Base-by-base conservation (phyloP, 1,140 invertebrate species). In the Drosophila erecta region DNA sequence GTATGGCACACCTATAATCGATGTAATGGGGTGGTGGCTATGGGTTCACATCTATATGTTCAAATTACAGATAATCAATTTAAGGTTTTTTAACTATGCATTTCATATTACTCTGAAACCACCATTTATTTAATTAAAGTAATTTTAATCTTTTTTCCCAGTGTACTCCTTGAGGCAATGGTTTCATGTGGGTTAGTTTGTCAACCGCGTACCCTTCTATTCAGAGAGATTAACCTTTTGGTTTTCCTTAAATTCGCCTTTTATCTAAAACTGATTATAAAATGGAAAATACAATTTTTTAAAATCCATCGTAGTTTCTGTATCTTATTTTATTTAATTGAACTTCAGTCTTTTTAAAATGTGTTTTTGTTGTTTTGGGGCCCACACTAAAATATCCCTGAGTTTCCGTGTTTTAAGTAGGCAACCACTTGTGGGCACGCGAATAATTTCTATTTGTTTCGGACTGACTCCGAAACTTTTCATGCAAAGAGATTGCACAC, bases 401-500 rank as follows among this genome's bases (percentile, higher is more conserved):
- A 30, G 7, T 8, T 30, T 30, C 3, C 8, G 27, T 30, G 27
- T 10, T 54, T 43, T 49, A 47, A 14, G 24, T 14, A 40, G 66
- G 55, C 83, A 87, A 87, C 83, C 83, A 87, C 83, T 87, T 87
- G 83, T 87, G 70, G 75, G 83, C 56, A 62, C 53, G 41, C 64
- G 79, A 61, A 58, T 27, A 27, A 17, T 20, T 54, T 27, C 27
- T 17, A 27, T 30, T 51, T 15, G 20, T 53, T 87, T 86, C 83
- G 83, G 83, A 86, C 27, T 81, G 0, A 75, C 51, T 77, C 65
- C 74, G 74, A 81, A 87, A 56, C 3, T 44, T 30, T 11, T 35
- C 3, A 60, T 22, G 5, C 12, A 35, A 22, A 38, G 10, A 46
- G 43, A 57, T 14, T 24, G 17, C 11, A 2, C n/a, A 1, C 43